Conservation (phyloP, 2,888 invertebrate genomes). For the Nephrotoma guestfalica region DNA sequence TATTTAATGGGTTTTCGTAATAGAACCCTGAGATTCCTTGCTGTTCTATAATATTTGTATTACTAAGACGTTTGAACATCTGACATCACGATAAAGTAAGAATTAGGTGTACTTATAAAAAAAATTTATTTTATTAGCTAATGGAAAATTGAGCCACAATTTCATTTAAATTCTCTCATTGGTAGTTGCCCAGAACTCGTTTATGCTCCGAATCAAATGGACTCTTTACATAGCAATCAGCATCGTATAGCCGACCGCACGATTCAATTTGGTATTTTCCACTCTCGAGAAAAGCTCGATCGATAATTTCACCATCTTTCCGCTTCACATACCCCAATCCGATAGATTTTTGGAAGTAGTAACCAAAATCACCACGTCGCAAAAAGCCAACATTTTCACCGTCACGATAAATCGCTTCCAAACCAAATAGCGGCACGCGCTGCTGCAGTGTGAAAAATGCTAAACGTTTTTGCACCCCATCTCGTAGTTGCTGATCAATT, state of each 20-base stretch:
- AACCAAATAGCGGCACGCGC: slow-evolving; percentile 62
- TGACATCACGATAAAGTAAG: too few relatives aligned
- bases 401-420: slow-evolving; percentile 72
- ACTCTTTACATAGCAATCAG: slow-evolving; percentile 52
- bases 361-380: slow-evolving; percentile 66
- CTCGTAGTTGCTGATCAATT: slow-evolving; percentile 46
- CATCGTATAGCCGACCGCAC: slow-evolving; percentile 57
- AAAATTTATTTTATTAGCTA: background rate
- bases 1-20: too few relatives aligned
- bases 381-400: slow-evolving; percentile 63
- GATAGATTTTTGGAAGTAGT: slow-evolving; percentile 38
- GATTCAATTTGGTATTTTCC: slow-evolving; percentile 71
- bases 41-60: too few relatives aligned
- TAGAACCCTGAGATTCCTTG: too few relatives aligned
- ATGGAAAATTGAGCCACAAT: background rate
- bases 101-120: background rate
- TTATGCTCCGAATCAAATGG: slow-evolving; percentile 72
- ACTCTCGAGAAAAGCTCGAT: slow-evolving; percentile 47
- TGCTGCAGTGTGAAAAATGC: slow-evolving; percentile 56
- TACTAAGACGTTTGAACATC: too few relatives aligned
- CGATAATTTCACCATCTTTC: slow-evolving; percentile 44
- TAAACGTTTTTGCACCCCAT: slow-evolving; percentile 58
- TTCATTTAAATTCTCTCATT: slow-evolving; percentile 1
- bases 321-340: slow-evolving; percentile 42
- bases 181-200: slow-evolving; percentile 54